Conservation (phyloP, 2,888 invertebrate species). For the Silvanus unidentatus region DNA sequence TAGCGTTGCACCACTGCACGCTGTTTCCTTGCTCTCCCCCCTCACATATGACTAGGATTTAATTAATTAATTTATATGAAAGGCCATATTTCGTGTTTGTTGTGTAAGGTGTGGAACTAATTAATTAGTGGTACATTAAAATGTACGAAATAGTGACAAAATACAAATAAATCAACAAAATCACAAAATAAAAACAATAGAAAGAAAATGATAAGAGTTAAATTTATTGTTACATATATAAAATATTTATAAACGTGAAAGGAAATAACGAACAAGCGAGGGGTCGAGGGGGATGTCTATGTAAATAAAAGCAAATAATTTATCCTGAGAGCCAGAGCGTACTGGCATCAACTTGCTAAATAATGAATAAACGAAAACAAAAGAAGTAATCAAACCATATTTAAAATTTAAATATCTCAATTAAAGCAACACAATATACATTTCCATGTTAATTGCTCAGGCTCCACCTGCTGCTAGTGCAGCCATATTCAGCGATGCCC, state of each 20-base stretch:
- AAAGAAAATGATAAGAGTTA: constrained; percentile 12
- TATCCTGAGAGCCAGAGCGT: constrained; percentile 23
- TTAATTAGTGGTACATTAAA: no score
- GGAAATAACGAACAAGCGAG: constrained; percentile 21
- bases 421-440: constrained; percentile 44
- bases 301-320: constrained; percentile 29
- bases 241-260: constrained; percentile 16
- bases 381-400: constrained; percentile 45
- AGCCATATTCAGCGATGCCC: no score
- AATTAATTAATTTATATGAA: no score
- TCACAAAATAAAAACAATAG: not conserved
- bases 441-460: constrained; percentile 42
- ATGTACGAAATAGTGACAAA: no score
- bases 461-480: constrained; percentile 38
- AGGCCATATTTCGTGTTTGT: no score
- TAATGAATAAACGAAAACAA: constrained; percentile 44
- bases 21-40: no score
- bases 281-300: no score
- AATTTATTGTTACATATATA: constrained; percentile 13
- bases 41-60: no score
- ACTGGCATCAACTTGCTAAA: constrained; percentile 34
- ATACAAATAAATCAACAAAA: not conserved
- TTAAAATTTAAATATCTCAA: constrained; percentile 45
- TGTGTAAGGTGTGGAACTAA: no score
- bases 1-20: no score